Percentiles rank a stretch among this genome's conserved stretches.
Evolutionary conservation across 2,797 vertebrate species (phyloP).

Genomic region (Silurus lanzhouensis): DNA sequence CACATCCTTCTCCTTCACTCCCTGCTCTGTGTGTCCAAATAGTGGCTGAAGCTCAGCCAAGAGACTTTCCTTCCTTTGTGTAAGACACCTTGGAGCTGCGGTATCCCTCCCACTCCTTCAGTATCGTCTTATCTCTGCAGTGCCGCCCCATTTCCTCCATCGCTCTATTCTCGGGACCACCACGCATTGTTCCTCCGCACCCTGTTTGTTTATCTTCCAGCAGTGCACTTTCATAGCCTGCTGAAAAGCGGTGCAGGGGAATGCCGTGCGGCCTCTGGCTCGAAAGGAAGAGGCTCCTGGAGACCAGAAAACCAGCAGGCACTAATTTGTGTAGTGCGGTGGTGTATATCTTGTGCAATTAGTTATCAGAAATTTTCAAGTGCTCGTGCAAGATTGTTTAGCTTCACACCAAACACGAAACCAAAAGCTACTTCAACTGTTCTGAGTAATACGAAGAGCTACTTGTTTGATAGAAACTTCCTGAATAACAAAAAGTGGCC

Average conservation of each 20-base stretch:
- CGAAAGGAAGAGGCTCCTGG: slow-evolving; percentile 15
- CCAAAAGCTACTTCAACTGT: too few species aligned
- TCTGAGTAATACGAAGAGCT: too few species aligned
- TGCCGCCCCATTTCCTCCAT: slow-evolving; percentile 44
- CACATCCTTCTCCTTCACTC: slow-evolving; percentile 20
- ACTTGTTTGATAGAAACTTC: too few species aligned
- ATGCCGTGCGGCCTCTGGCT: slow-evolving; percentile 2
- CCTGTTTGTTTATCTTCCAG: slow-evolving; percentile 52
- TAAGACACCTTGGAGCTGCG: slow-evolving; percentile 37
- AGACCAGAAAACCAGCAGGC: slow-evolving; percentile 2
- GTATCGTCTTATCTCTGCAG: slow-evolving; percentile 54
- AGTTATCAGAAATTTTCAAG: too few species aligned
- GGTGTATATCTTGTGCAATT: too few species aligned
- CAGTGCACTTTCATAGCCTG: slow-evolving; percentile 42
- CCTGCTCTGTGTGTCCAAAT: slow-evolving; percentile 31
- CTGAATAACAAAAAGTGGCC: too few species aligned
- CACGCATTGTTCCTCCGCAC: slow-evolving; percentile 48
- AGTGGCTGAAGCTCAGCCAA: slow-evolving; percentile 49
- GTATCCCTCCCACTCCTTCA: slow-evolving; percentile 17
- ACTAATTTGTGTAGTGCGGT: neutral
- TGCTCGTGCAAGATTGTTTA: too few species aligned
- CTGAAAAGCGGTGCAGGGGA: slow-evolving; percentile 33
- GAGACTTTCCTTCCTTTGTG: slow-evolving; percentile 60
- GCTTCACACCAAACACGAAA: too few species aligned
- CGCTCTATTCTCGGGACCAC: slow-evolving; percentile 48